Base-by-base conservation (phyloP, 2,888 invertebrate species). In the Trissonchulus sp. region DNA sequence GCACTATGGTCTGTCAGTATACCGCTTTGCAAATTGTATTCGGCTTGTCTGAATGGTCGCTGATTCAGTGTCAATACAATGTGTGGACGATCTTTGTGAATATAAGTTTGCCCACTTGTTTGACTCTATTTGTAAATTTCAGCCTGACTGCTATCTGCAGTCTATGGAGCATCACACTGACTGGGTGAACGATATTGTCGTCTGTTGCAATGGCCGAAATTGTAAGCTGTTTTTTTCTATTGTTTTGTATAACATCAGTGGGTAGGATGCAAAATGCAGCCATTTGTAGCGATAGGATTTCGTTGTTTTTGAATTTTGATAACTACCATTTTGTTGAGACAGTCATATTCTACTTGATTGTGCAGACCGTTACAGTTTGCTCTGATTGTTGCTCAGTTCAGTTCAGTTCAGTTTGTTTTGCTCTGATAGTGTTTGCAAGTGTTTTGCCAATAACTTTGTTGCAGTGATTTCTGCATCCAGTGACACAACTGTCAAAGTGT, bases 151-250 rank as follows among this genome's bases (percentile, higher is more conserved):
- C 74, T 97, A 94, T 84, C 89, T 94, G 77, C 93, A 94, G 84
- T 94, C 96, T 37, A 94, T 99, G 95, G 98, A 99, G 85, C 98
- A 99, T 86, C 99, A 99, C 85, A 98, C 97, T 1, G 99, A 99
- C 86, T 99, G 99, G 99, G 97, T 99, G 72, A 99, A 99, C 86
- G 99, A 99, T 87, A 94, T 99, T 84, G 93, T 98, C 62, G 88
- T 99, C 36, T 99, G 98, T 85, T 97, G 97, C 86, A 93, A 93
- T 79, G 98, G 98, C 60, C 91, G 93, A 85, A 95, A 97, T 86
- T 89, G 93, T 93, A 87, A 87, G 89, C 87, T 75, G 75, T 37
- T n/a, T n/a, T n/a, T n/a, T n/a, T n/a, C n/a, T n/a, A n/a, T n/a
- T n/a, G n/a, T n/a, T n/a, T n/a, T n/a, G n/a, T n/a, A n/a, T n/a